Evolutionary conservation across 2,797 vertebrate genomes (phyloP).

Genomic region (Hoplostethus mediterraneus): DNA sequence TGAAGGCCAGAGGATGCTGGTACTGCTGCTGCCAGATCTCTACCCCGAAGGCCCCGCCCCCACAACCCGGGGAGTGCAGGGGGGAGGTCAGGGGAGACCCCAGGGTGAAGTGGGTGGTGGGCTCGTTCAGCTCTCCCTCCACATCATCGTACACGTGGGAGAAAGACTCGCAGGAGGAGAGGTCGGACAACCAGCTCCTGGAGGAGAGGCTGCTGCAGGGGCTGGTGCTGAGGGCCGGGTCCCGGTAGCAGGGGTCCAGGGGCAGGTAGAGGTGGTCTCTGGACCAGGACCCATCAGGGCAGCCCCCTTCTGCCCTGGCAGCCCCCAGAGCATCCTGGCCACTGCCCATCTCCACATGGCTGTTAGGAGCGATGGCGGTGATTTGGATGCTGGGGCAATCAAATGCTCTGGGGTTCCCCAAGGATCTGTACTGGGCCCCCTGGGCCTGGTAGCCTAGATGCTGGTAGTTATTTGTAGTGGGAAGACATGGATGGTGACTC

Average conservation of each 20-base stretch:
- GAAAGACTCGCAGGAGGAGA: slow-evolving; percentile 97
- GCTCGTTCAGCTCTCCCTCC: slow-evolving; percentile 92
- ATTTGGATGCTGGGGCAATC: slow-evolving; percentile 98
- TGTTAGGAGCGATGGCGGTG: slow-evolving; percentile 80
- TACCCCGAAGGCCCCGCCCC: slow-evolving; percentile 86
- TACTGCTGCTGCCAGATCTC: slow-evolving; percentile 90
- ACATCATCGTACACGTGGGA: slow-evolving; percentile 92
- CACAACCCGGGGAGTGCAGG: slow-evolving; percentile 85
- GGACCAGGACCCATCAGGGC: slow-evolving; percentile 55
- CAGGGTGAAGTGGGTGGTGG: slow-evolving; percentile 88
- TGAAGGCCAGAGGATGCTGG: slow-evolving; percentile 78
- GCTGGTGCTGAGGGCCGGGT: slow-evolving; percentile 75
- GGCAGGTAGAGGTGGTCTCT: slow-evolving; percentile 82
- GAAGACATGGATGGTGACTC: slow-evolving; percentile 78
- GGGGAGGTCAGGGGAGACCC: slow-evolving; percentile 90
- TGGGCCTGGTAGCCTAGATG: slow-evolving; percentile 76
- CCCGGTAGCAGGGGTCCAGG: slow-evolving; percentile 85
- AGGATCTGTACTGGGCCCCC: slow-evolving; percentile 81
- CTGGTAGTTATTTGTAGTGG: slow-evolving; percentile 81
- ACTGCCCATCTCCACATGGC: slow-evolving; percentile 59
- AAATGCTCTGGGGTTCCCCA: slow-evolving; percentile 89
- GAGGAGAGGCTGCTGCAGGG: slow-evolving; percentile 86
- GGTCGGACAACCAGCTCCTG: slow-evolving; percentile 85
- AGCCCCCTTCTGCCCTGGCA: slow-evolving; percentile 63
- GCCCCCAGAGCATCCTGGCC: slow-evolving; percentile 38